These are phyloP conservation scores for Stegostoma tigrinum DNA, from an alignment of 2,113 vertebrate genomes.

Conservation along the genomic window DNA sequence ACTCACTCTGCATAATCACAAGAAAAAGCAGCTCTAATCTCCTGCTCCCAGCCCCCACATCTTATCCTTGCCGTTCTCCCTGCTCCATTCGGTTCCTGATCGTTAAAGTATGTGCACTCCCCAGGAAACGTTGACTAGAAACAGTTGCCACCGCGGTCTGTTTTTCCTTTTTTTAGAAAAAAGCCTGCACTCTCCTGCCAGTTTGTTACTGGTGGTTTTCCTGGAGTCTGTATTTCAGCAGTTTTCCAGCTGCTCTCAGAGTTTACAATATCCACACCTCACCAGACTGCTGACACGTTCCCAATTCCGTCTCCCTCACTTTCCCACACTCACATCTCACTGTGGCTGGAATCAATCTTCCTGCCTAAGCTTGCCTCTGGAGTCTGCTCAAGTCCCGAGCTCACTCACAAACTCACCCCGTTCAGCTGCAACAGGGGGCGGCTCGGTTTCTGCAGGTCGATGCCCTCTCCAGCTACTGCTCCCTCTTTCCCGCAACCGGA, in stretches of 20 bases:
- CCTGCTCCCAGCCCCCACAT: background rate
- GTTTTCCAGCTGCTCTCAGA: too few species aligned
- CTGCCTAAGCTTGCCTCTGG: background rate
- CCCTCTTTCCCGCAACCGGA: background rate
- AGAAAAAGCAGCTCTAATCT: background rate
- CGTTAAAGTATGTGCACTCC: background rate
- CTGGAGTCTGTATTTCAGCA: background rate
- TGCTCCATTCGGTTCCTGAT: background rate
- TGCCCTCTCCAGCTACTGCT: background rate
- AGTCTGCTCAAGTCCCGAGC: background rate
- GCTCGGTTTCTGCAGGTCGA: background rate
- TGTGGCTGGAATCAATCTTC: background rate
- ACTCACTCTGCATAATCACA: background rate
- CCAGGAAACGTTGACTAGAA: background rate
- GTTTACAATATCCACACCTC: background rate
- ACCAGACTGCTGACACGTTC: background rate
- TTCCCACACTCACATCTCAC: conserved; percentile 8
- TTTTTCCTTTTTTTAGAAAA: background rate
- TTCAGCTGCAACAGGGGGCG: background rate
- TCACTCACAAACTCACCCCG: background rate
- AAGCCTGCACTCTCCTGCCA: background rate
- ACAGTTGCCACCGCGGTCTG: background rate
- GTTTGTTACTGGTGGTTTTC: background rate
- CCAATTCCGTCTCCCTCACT: background rate
- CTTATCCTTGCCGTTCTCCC: background rate